Evolutionary conservation across 2,113 vertebrate genomes (phyloP), one percentile per base, ranked within the genome.

Genomic region (Dolichallabes microphthalmus): DNA sequence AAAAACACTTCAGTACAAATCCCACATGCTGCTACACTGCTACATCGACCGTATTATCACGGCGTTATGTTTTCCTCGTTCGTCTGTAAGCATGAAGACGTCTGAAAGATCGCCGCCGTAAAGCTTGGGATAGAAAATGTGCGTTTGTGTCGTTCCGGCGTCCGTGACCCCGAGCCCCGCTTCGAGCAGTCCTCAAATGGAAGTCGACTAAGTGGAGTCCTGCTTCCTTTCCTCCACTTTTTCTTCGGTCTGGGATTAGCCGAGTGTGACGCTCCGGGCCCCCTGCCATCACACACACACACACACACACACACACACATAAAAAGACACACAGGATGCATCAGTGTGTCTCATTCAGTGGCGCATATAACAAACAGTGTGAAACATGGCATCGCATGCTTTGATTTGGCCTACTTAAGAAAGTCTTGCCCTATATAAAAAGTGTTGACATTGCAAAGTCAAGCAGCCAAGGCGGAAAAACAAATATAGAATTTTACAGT

Each of bases 211-310:
- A 82, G 52, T 30, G 71, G 58, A 83, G 76, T 64, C n/a, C 66
- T 82, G 86, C 64, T 74, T 52, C 81, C 39, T 39, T 82, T 30
- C 50, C 64, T 25, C 58, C 27, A 30, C 10, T 22, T 20, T 82
- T 82, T 82, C 55, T 64, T 75, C 60, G 2, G 39, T 81, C 60
- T 45, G 61, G 30, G 30, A 52, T 27, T 68, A 20, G 64, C 78
- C 13, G 27, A 60, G 32, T 66, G 73, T 64, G 74, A 63, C 66
- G 64, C 71, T 89, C 80, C 68, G 32, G 80, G 55, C 53, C 86
- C 76, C 68, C 88, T 89, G 88, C 55, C 53, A 82, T 58, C 30
- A 81, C 27, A 86, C 77, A 89, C 75, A 87, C 2, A 39, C 39
- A 39, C 39, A 39, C 2, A 39, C 39, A 39, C 39, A 39, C 39